Evolutionary conservation across 2,797 vertebrate species (phyloP).

Genomic region (Phylloscopus collybita): DNA sequence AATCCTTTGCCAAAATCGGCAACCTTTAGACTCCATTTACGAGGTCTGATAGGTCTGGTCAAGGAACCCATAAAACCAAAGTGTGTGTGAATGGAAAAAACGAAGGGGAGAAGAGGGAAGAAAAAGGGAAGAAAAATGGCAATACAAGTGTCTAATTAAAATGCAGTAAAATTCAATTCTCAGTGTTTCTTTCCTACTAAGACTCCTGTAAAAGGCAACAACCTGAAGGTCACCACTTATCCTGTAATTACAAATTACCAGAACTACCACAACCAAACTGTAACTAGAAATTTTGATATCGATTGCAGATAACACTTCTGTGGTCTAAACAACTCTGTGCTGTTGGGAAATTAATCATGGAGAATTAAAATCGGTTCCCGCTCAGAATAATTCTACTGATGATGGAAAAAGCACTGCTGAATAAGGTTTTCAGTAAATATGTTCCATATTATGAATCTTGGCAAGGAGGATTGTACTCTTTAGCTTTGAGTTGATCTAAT

Average conservation of each 20-base stretch:
- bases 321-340: not conserved
- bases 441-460: constrained; percentile 38
- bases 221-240: not conserved
- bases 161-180: not conserved
- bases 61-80: not conserved
- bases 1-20: not conserved
- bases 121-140: not conserved
- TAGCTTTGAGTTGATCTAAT: constrained; percentile 58
- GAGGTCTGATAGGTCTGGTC: not conserved
- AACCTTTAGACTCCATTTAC: not conserved
- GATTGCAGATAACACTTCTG: not conserved
- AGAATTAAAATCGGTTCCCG: not conserved
- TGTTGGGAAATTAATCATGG: not conserved
- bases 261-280: not conserved
- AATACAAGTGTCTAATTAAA: not conserved
- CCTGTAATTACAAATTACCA: rapidly evolving
- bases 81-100: not conserved
- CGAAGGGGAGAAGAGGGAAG: not conserved
- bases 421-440: not conserved
- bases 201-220: not conserved
- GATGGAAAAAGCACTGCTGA: not conserved
- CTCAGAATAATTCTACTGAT: not conserved
- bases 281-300: not conserved
- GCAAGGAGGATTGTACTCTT: constrained; percentile 56
- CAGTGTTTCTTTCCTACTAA: not conserved